Conservation (phyloP, 2,797 vertebrate species). For the Ctenopoma multispine region DNA sequence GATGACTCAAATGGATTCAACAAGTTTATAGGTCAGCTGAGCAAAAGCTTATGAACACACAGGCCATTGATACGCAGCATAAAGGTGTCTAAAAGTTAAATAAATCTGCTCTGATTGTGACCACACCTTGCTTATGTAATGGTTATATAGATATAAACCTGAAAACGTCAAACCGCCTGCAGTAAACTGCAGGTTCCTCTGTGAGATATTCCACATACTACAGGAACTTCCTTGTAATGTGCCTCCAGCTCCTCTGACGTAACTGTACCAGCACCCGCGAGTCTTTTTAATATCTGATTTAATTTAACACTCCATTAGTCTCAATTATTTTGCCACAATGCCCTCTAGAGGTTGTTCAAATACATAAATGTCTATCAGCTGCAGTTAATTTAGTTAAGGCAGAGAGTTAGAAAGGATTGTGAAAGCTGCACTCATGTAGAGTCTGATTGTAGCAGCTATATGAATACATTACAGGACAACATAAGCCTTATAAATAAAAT, state of each 20-base stretch:
- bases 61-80: not conserved
- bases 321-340: not conserved
- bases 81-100: slow-evolving; percentile 3
- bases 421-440: not conserved
- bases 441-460: not conserved
- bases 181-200: slow-evolving; percentile 5
- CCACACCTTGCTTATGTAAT: not conserved
- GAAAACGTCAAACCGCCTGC: not conserved
- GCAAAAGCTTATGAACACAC: not conserved
- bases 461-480: not conserved
- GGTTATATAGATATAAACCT: not conserved
- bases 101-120: slow-evolving; percentile 3
- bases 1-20: not conserved
- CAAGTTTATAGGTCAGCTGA: not conserved
- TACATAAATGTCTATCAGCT: not conserved
- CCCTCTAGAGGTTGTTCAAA: slow-evolving; percentile 9
- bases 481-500: not conserved
- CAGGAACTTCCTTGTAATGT: not conserved
- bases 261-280: not conserved
- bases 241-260: not conserved
- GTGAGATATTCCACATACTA: not conserved
- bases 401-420: not conserved
- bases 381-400: not conserved
- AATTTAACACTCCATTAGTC: slow-evolving; percentile 18
- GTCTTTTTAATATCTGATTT: not conserved